These are phyloP conservation scores for Aporophyla lueneburgensis DNA, from an alignment of 2,888 invertebrate genomes.

Conservation along the genomic window DNA sequence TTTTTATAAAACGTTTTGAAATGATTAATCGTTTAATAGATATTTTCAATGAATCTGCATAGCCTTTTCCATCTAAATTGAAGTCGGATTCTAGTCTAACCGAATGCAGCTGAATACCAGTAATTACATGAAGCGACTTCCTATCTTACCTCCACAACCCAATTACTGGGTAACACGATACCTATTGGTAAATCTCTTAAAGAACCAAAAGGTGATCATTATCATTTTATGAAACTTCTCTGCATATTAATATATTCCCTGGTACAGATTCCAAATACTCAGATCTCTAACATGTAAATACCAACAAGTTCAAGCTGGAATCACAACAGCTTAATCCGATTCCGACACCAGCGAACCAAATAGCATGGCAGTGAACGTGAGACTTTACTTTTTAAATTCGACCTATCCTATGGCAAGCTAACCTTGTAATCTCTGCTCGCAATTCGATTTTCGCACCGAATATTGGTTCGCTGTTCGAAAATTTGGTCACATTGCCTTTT, in stretches of 20 bases:
- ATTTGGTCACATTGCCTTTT: not conserved
- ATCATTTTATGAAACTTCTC: not conserved
- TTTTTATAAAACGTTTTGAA: no score
- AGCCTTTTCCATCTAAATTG: no score
- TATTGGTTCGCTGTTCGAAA: conserved; percentile 34
- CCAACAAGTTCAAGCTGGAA: conserved; percentile 2
- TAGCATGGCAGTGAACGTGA: conserved; percentile 20
- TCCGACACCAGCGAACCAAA: conserved; percentile 19
- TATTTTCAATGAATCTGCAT: no score
- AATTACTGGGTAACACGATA: no score
- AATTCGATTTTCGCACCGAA: conserved; percentile 26
- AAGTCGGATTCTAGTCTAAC: no score
- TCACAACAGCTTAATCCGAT: conserved; percentile 34
- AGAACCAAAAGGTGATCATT: not conserved
- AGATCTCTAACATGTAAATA: conserved; percentile 12
- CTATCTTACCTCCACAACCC: no score
- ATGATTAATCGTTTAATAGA: no score
- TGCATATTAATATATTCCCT: not conserved
- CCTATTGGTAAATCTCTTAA: not conserved
- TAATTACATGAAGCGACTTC: no score
- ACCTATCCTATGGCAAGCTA: conserved; percentile 23
- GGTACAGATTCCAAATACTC: not conserved
- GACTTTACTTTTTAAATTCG: conserved; percentile 41
- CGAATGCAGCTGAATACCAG: no score
- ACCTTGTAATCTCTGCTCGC: conserved; percentile 34